Evolutionary conservation across 2,888 invertebrate genomes (phyloP), one percentile per base, ranked within the genome.

Genomic region (Lasioglossum malachurum): DNA sequence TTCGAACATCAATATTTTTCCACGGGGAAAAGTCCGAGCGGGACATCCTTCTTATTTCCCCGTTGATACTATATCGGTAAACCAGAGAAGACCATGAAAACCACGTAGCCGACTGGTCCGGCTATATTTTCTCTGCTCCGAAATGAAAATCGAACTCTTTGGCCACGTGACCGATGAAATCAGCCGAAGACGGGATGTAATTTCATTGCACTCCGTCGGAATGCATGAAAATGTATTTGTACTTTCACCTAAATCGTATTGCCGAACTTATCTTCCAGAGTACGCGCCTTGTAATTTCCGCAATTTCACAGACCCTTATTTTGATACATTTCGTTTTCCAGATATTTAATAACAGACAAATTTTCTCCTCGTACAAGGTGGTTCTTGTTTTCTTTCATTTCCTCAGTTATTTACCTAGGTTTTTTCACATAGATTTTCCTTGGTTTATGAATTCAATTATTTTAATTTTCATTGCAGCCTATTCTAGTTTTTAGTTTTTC

Each of bases 101-200:
- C 76, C 76, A 81, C 73, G 81, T 77, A 74, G 27, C 44, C 27
- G 41, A 31, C 19, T 60, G 46, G 75, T 83, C 53, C 53, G 35
- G 27, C 74, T 67, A 83, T 84, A 78, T 69, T 83, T 74, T 75
- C 53, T 60, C 31, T 27, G 69, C 27, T 31, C 23, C 4, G 35
- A 10, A 53, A 10, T 8, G 41, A 27, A 41, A 27, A 75, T 78
- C 69, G 69, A 49, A 83, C 27, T 35, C 74, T 5, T 46, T 67
- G 76, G 27, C 53, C 83, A 83, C 83, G 83, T 74, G 72, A 76
- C 53, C 46, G n/a, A 19, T 53, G 53, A 77, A 84, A 82, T 74
- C 77, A 74, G 8, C 72, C 23, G 57, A 38, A 49, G 41, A 67
- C 14, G 10, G 35, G 16, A n/a, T 5, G 64, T 72, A 49, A 64